Evolutionary conservation across 2,888 invertebrate genomes (phyloP).

Genomic region (Caenorhabditis wallacei): DNA sequence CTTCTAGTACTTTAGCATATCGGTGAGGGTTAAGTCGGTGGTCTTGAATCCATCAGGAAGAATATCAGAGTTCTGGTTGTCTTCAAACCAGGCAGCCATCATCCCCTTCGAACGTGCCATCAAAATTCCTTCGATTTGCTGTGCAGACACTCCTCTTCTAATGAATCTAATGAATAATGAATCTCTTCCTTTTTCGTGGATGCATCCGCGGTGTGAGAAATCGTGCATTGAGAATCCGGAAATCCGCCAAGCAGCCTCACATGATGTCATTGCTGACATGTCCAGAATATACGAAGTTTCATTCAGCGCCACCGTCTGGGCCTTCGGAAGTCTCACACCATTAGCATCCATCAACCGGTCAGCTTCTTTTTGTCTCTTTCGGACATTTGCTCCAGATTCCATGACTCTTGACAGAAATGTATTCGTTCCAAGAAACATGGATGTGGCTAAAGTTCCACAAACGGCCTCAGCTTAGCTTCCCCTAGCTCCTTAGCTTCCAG

Average conservation of each 20-base stretch:
- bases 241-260: constrained; percentile 42
- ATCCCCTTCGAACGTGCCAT: neutral
- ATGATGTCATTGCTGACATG: constrained; percentile 34
- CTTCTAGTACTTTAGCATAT: constrained; percentile 9
- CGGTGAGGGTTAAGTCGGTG: constrained; percentile 18
- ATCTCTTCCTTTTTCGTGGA: constrained; percentile 39
- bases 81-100: constrained; percentile 53
- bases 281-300: constrained; percentile 36
- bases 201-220: constrained; percentile 28
- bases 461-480: no score
- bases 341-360: constrained; percentile 7
- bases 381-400: neutral
- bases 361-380: neutral
- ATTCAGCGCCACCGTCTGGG: neutral
- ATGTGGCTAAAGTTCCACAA: no score
- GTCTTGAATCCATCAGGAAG: constrained; percentile 1
- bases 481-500: no score
- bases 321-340: neutral
- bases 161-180: neutral
- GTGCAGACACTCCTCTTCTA: constrained; percentile 11
- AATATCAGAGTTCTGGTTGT: neutral
- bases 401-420: neutral
- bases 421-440: constrained; percentile 3
- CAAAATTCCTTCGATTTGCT: neutral
- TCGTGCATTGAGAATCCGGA: constrained; percentile 23